Conservation (phyloP, 1,140 invertebrate genomes). For the Heliconius melpomene region DNA sequence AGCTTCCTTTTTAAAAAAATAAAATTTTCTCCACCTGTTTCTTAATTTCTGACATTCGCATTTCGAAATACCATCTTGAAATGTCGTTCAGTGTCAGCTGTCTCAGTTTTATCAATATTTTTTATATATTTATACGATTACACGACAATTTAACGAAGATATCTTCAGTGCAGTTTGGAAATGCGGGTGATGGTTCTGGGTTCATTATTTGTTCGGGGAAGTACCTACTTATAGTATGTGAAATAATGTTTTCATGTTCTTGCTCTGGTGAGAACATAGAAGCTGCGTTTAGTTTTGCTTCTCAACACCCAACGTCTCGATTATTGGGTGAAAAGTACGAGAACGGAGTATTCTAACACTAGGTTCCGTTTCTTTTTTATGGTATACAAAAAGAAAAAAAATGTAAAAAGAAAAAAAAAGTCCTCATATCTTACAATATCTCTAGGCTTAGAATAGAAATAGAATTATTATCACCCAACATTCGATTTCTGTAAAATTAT, state of each 20-base stretch:
- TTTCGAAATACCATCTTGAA: constrained; percentile 35
- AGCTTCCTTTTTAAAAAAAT: not conserved
- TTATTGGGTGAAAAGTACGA: not conserved
- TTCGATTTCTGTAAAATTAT: no score
- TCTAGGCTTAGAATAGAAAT: no score
- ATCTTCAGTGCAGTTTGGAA: not conserved
- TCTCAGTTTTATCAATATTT: constrained; percentile 27
- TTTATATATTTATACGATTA: constrained; percentile 26
- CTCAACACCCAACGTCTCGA: not conserved
- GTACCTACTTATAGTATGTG: no score
- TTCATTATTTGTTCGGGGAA: no score
- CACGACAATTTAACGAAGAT: not conserved
- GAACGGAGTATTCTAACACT: not conserved
- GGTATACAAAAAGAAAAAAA: no score
- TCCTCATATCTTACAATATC: no score
- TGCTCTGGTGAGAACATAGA: no score
- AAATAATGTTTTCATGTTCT: no score
- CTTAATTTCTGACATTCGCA: constrained; percentile 36
- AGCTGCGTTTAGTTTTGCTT: no score
- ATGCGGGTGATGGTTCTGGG: not conserved
- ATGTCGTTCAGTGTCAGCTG: constrained; percentile 34
- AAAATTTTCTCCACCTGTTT: constrained; percentile 46
- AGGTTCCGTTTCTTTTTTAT: no score
- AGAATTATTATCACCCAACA: no score
- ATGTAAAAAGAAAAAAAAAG: no score